Evolutionary conservation across 2,113 vertebrate species (phyloP).

Genomic region (Corvus cornix): DNA sequence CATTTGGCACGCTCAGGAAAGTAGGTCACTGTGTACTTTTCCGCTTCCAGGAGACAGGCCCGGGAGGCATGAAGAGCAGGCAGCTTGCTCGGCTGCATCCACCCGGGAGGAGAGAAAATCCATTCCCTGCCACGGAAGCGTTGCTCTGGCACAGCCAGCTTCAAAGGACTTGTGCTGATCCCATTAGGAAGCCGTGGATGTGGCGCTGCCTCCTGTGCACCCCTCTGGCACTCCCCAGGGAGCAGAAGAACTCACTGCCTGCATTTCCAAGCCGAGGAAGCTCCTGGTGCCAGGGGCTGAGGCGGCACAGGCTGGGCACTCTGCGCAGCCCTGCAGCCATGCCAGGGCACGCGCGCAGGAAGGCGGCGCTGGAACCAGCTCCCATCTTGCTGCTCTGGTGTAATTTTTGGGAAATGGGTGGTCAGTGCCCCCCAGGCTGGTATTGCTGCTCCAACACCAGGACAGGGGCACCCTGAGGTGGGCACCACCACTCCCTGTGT

Average conservation of each 20-base stretch:
- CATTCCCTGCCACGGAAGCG: background rate
- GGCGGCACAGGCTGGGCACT: background rate
- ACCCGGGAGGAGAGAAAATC: background rate
- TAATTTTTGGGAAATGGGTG: background rate
- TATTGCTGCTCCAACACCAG: background rate
- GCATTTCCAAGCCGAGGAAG: rapidly evolving
- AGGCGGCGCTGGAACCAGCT: rapidly evolving
- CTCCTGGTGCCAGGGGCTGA: background rate
- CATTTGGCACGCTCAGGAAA: background rate
- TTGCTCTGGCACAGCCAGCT: background rate
- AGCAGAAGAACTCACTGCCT: background rate
- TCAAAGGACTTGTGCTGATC: background rate
- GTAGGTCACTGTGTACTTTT: conserved; percentile 57
- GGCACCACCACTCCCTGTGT: background rate
- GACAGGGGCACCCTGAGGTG: background rate
- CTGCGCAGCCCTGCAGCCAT: rapidly evolving
- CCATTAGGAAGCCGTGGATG: background rate
- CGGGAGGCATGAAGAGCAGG: background rate
- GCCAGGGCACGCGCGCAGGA: rapidly evolving
- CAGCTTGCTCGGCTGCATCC: background rate
- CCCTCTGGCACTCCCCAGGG: background rate
- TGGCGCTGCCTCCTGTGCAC: background rate
- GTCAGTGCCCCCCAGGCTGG: background rate
- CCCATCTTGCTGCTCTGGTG: background rate
- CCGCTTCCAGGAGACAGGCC: conserved; percentile 1